These are phyloP conservation scores for Meiosimyza decipiens DNA, from an alignment of 2,888 invertebrate genomes.

Conservation along the genomic window DNA sequence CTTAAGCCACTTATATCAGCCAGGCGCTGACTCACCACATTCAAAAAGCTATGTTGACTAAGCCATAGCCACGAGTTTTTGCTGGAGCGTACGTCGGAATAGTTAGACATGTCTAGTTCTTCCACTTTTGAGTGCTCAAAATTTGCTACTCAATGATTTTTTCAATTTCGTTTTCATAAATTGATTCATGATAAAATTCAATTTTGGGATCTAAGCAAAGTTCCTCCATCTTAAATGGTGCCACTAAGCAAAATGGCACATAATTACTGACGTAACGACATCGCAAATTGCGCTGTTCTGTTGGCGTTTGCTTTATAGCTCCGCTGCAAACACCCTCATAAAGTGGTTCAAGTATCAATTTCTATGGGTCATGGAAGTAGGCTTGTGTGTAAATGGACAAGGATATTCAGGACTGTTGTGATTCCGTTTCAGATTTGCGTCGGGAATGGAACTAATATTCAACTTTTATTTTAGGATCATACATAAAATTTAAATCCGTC, in stretches of 20 bases:
- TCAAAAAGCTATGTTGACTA: slow-evolving; percentile 50
- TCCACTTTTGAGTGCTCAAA: slow-evolving; percentile 70
- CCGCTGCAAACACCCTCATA: slow-evolving; percentile 67
- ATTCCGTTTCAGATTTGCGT: no score
- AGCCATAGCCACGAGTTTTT: slow-evolving; percentile 70
- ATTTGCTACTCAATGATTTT: slow-evolving; percentile 67
- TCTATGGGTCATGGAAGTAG: neutral
- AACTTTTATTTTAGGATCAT: no score
- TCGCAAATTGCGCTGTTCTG: slow-evolving; percentile 53
- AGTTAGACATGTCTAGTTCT: slow-evolving; percentile 68
- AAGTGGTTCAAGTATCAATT: slow-evolving; percentile 32
- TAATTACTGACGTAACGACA: slow-evolving; percentile 52
- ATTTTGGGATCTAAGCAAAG: slow-evolving; percentile 69
- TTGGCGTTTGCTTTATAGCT: slow-evolving; percentile 49
- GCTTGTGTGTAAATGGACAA: no score
- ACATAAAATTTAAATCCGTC: no score
- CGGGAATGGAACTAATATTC: no score
- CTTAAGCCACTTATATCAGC: slow-evolving; percentile 70
- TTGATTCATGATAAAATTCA: slow-evolving; percentile 70
- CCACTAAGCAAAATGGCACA: slow-evolving; percentile 47
- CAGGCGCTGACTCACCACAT: slow-evolving; percentile 77
- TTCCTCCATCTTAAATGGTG: slow-evolving; percentile 69
- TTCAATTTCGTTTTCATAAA: slow-evolving; percentile 70
- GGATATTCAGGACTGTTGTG: no score
- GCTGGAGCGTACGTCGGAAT: slow-evolving; percentile 82